These are phyloP conservation scores for Glareola pratincola DNA, from an alignment of 2,113 vertebrate species.

Conservation along the genomic window DNA sequence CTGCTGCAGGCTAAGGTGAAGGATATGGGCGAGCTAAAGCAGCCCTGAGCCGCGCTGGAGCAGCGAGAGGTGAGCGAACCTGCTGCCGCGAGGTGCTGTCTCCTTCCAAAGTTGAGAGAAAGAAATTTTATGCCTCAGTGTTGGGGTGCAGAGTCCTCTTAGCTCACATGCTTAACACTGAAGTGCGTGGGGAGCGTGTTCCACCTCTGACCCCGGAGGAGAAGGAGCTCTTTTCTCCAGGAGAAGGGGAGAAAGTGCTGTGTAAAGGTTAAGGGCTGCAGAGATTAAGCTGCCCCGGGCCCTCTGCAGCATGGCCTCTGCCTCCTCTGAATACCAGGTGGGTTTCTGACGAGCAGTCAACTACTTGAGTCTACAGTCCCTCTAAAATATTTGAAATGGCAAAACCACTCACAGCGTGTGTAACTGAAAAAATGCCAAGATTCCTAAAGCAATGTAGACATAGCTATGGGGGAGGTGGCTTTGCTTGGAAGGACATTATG, in stretches of 20 bases:
- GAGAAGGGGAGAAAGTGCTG: neutral
- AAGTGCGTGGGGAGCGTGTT: neutral
- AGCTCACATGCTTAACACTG: neutral
- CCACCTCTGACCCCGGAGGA: neutral
- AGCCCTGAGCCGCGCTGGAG: neutral
- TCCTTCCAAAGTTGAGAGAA: neutral
- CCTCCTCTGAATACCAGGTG: neutral
- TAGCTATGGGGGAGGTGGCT: constrained; percentile 27
- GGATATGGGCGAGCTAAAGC: neutral
- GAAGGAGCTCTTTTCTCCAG: neutral
- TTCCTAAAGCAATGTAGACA: constrained; percentile 47
- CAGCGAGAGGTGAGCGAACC: neutral
- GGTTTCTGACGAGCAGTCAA: neutral
- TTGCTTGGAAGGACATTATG: constrained; percentile 65
- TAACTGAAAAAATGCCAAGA: constrained; percentile 35
- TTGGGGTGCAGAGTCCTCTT: neutral
- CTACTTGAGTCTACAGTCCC: neutral
- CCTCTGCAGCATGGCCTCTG: neutral
- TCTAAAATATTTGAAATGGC: constrained; percentile 12
- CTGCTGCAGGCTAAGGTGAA: neutral
- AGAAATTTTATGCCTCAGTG: neutral
- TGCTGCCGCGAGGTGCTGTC: neutral
- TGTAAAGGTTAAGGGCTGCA: neutral
- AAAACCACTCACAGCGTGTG: constrained; percentile 16
- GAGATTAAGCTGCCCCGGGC: neutral